Evolutionary conservation across 2,113 vertebrate genomes (phyloP), one percentile per base, ranked within the genome.

Genomic region (Penelope pileata): DNA sequence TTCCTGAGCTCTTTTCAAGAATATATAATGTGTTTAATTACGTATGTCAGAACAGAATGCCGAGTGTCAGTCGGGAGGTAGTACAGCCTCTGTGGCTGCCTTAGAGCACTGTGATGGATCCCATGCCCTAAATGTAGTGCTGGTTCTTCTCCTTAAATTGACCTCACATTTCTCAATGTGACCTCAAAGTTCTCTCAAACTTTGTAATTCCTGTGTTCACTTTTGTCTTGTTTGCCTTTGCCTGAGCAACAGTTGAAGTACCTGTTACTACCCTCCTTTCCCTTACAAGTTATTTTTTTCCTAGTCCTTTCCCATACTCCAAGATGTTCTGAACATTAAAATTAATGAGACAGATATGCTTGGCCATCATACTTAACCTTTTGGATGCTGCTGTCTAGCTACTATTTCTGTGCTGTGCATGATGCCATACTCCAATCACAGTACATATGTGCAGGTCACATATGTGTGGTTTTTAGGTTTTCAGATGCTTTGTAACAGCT

Each of bases 1-100:
- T 94, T 72, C 72, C 88, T 86, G 53, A 87, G 53, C 83, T 93
- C 60, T 86, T 60, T 86, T 82, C 53, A 84, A 91, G 63, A n/a
- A 27, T 34, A 7, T 11, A 42, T 73, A 21, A 89, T 81, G 72
- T 78, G 91, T 94, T 92, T 82, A 62, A 78, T 95, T 83, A 62
- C 4, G 0, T 51, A 1, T 78, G 64, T 88, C 69, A 56, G 77
- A 74, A 54, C 51, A 42, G 30, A 43, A 74, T 69, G 64, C 43
- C n/a, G 19, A 15, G 38, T 81, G 69, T 82, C 77, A 68, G 0
- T 1, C 70, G 54, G 59, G 76, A 76, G 54, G 40, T 17, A 18
- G 43, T 36, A 11, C 0, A 0, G 38, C 80, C 85, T 90, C 82
- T 2, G 4, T n/a, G 66, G 76, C 80, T 48, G 23, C 72, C 54